Evolutionary conservation across 2,797 vertebrate genomes (phyloP).

Genomic region (Bufotes viridis): DNA sequence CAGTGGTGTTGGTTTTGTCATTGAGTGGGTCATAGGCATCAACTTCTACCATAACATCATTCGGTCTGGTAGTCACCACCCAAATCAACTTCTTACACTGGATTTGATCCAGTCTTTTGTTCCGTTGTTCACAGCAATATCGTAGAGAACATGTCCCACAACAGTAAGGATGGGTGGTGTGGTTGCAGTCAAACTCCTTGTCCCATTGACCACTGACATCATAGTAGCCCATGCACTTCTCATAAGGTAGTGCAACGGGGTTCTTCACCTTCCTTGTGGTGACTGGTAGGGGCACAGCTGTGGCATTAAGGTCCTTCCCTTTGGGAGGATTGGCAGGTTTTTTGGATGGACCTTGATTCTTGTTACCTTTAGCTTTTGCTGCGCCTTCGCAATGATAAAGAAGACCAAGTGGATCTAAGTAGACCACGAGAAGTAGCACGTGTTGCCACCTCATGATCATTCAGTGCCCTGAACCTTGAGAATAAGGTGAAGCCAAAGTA

Average conservation of each 20-base stretch:
- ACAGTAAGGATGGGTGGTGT: slow-evolving; percentile 95
- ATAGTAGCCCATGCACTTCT: slow-evolving; percentile 95
- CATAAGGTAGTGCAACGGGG: slow-evolving; percentile 77
- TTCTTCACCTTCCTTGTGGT: slow-evolving; percentile 75
- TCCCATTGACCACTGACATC: slow-evolving; percentile 97
- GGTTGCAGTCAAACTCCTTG: slow-evolving; percentile 97
- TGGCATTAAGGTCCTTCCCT: slow-evolving; percentile 76
- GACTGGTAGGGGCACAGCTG: slow-evolving; percentile 68
- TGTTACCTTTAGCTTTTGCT: slow-evolving; percentile 70
- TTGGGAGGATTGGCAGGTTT: slow-evolving; percentile 66
- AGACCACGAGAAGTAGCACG: slow-evolving; percentile 77
- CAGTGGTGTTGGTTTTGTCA: slow-evolving; percentile 95
- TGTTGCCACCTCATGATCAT: slow-evolving; percentile 79
- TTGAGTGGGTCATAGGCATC: slow-evolving; percentile 90
- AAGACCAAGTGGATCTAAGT: slow-evolving; percentile 77
- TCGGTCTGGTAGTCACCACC: slow-evolving; percentile 80
- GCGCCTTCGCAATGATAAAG: slow-evolving; percentile 68
- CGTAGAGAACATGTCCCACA: slow-evolving; percentile 97
- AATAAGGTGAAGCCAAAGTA: neutral
- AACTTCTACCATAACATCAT: slow-evolving; percentile 76
- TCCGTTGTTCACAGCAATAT: slow-evolving; percentile 95
- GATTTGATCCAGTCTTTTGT: slow-evolving; percentile 91
- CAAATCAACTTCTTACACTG: slow-evolving; percentile 93
- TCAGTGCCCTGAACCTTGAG: slow-evolving; percentile 37
- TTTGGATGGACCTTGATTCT: slow-evolving; percentile 65